These are phyloP conservation scores for Merluccius polli DNA, from an alignment of 2,797 vertebrate species.

Conservation along the genomic window DNA sequence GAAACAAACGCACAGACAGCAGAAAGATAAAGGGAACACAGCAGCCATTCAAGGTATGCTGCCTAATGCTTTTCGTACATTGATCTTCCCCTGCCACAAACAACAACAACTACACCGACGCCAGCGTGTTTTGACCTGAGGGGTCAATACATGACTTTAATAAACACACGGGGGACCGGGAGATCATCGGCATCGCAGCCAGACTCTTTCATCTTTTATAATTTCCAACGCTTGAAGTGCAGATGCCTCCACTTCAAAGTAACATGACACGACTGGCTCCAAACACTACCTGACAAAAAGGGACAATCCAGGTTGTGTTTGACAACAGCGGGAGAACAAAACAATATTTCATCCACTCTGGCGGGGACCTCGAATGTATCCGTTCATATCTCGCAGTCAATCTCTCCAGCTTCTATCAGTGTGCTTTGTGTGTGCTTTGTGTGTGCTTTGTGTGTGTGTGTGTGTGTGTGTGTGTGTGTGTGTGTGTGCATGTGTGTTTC, in stretches of 20 bases:
- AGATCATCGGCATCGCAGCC: constrained; percentile 39
- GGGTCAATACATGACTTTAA: constrained; percentile 51
- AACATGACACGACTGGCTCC: constrained; percentile 38
- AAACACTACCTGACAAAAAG: constrained; percentile 25
- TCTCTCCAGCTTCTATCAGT: background rate
- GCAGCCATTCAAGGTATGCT: constrained; percentile 18
- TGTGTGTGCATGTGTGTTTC: background rate
- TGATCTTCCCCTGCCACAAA: background rate
- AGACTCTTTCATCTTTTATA: constrained; percentile 55
- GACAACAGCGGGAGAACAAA: constrained; percentile 62
- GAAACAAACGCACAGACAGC: constrained; percentile 20
- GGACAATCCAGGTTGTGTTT: constrained; percentile 61
- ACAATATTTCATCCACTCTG: constrained; percentile 57
- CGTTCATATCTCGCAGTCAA: constrained; percentile 31
- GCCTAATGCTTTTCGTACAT: constrained; percentile 8
- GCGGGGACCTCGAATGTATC: constrained; percentile 58
- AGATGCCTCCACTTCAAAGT: constrained; percentile 55
- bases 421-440: constrained; percentile 15
- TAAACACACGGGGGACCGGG: constrained; percentile 44
- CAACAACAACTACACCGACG: background rate
- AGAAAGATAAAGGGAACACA: constrained; percentile 19
- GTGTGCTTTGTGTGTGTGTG: constrained; percentile 2
- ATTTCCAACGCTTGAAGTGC: constrained; percentile 43
- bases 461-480: background rate
- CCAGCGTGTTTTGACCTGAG: constrained; percentile 18